Evolutionary conservation across 2,797 vertebrate species (phyloP).

Genomic region (Lithobates pipiens): DNA sequence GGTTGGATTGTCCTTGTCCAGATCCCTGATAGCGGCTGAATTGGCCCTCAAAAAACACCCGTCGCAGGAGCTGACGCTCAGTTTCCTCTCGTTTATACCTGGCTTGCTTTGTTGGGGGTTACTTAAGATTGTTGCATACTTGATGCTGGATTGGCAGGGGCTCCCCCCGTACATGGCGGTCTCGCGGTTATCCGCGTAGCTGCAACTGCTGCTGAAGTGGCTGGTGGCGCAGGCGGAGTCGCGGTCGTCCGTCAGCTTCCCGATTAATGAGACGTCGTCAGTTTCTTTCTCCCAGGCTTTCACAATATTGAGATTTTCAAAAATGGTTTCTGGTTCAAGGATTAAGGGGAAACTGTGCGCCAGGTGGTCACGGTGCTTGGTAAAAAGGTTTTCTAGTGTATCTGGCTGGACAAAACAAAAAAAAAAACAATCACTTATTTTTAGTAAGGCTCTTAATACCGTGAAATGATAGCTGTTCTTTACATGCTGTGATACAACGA

Average conservation of each 20-base stretch:
- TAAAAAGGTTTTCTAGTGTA: constrained; percentile 85
- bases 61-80: constrained; percentile 76
- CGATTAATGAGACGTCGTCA: constrained; percentile 47
- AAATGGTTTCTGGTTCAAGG: constrained; percentile 83
- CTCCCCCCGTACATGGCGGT: constrained; percentile 50
- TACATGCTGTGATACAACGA: neutral
- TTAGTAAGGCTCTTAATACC: constrained; percentile 10
- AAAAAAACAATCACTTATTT: constrained; percentile 42
- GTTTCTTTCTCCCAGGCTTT: constrained; percentile 66
- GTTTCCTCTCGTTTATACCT: constrained; percentile 65
- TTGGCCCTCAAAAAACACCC: constrained; percentile 77
- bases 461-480: constrained; percentile 1
- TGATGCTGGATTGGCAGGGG: constrained; percentile 75
- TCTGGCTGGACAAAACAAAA: constrained; percentile 79
- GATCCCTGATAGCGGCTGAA: constrained; percentile 78
- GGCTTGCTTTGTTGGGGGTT: constrained; percentile 63
- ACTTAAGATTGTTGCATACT: constrained; percentile 80
- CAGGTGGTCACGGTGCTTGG: constrained; percentile 75
- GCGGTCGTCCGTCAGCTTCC: constrained; percentile 56
- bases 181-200: constrained; percentile 52
- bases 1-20: constrained; percentile 76
- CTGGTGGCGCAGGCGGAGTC: constrained; percentile 64
- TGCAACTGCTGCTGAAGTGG: constrained; percentile 61
- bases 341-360: constrained; percentile 81
- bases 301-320: constrained; percentile 82